Evolutionary conservation across 2,888 invertebrate genomes (phyloP).

Genomic region (Melangyna quadrimaculata): DNA sequence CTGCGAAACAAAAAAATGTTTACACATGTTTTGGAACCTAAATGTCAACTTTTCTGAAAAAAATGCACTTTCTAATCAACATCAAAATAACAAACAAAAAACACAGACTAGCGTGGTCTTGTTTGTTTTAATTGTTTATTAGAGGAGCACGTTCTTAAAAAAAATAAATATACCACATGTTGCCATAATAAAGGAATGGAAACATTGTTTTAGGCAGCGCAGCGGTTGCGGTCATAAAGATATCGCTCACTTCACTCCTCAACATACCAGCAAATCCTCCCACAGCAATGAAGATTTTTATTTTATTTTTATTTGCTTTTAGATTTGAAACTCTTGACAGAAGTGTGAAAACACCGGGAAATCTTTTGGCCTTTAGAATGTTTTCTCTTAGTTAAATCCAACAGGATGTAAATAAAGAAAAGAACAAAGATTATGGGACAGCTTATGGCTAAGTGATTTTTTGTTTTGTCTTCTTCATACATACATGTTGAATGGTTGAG

Average conservation of each 20-base stretch:
- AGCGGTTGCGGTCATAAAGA: constrained; percentile 2
- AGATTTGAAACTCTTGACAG: constrained; percentile 4
- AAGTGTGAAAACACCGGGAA: not conserved
- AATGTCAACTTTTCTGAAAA: not conserved
- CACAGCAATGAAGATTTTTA: not conserved
- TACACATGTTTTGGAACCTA: not conserved
- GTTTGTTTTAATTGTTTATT: constrained; percentile 31
- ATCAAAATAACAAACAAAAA: not conserved
- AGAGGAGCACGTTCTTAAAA: constrained; percentile 3
- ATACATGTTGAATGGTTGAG: too few species aligned
- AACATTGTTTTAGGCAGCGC: constrained; percentile 25
- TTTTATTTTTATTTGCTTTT: not conserved
- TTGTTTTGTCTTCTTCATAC: not conserved
- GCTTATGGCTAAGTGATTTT: too few species aligned
- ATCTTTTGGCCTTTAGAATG: not conserved
- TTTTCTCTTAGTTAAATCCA: not conserved
- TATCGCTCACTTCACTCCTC: not conserved
- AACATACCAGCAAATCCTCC: not conserved
- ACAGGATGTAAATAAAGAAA: constrained; percentile 1
- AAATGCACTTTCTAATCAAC: not conserved
- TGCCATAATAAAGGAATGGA: constrained; percentile 14
- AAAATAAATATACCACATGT: not conserved
- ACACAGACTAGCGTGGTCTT: not conserved
- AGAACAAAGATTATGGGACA: not conserved
- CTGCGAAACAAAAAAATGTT: not conserved